phyloP scores from a whole-genome alignment of 2,888 invertebrate genomes.

The Plebejus anna region DNA sequence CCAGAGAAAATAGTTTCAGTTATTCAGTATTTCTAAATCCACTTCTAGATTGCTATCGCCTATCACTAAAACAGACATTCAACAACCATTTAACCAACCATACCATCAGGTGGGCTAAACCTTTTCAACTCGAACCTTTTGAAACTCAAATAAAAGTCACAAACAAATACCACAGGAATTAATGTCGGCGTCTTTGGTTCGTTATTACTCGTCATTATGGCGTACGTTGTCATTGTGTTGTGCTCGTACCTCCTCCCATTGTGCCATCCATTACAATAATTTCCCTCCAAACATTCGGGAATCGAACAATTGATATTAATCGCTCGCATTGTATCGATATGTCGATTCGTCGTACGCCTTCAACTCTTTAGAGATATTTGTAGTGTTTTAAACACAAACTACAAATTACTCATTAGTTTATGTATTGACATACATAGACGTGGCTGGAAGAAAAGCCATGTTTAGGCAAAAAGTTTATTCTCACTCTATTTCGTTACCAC shows the following conservation, averaged over 20 bases:
- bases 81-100: neutral
- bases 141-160: slow-evolving; percentile 10
- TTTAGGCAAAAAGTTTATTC: too few species aligned
- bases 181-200: slow-evolving; percentile 12
- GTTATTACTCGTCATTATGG: slow-evolving; percentile 21
- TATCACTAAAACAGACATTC: too few species aligned
- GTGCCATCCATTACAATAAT: slow-evolving; percentile 72
- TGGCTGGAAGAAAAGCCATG: too few species aligned
- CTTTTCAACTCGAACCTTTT: slow-evolving; percentile 8
- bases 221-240: slow-evolving; percentile 38
- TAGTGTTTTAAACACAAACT: neutral
- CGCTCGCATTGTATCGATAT: slow-evolving; percentile 36
- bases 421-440: too few species aligned
- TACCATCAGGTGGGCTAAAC: neutral
- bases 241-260: slow-evolving; percentile 65
- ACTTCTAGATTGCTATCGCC: too few species aligned
- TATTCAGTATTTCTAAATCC: too few species aligned
- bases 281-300: slow-evolving; percentile 70
- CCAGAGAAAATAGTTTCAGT: too few species aligned
- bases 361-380: neutral
- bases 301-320: slow-evolving; percentile 73
- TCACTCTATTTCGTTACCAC: too few species aligned
- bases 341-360: neutral
- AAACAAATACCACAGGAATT: slow-evolving; percentile 4
- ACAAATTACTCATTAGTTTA: too few species aligned